Evolutionary conservation across 2,797 vertebrate species (phyloP).

Genomic region (Botia kubotai): DNA sequence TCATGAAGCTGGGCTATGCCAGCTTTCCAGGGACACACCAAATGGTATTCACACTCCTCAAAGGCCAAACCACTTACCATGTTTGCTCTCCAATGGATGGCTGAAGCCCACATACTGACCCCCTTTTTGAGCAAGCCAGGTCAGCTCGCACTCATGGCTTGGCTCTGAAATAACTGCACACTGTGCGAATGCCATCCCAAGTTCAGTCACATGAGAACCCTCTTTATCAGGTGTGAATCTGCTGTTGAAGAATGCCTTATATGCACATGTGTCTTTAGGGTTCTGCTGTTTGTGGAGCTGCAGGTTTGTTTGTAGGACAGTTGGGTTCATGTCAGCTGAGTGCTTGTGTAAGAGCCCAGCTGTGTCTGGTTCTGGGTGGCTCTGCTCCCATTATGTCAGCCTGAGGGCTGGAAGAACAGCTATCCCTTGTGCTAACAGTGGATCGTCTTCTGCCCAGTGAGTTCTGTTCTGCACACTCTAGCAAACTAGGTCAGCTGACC

Average conservation of each 20-base stretch:
- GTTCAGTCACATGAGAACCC: constrained; percentile 53
- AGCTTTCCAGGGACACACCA: constrained; percentile 32
- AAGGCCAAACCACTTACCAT: constrained; percentile 26
- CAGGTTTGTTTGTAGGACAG: constrained; percentile 36
- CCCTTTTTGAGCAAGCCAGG: not conserved
- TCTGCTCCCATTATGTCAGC: constrained; percentile 53
- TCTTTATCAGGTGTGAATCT: constrained; percentile 36
- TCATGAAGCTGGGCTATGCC: constrained; percentile 1
- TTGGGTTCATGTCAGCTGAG: constrained; percentile 53
- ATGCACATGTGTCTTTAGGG: constrained; percentile 60
- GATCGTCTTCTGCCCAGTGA: not conserved
- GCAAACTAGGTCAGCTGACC: not conserved
- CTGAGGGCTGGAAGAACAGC: constrained; percentile 44
- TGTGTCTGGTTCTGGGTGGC: constrained; percentile 49
- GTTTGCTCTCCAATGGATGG: constrained; percentile 19
- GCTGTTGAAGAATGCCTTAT: constrained; percentile 63
- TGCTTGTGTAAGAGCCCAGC: constrained; percentile 54
- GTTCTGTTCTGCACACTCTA: not conserved
- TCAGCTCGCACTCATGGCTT: not conserved
- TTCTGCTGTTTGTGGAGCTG: constrained; percentile 34
- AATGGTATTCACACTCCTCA: constrained; percentile 29
- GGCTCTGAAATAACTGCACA: constrained; percentile 5
- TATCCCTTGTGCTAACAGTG: constrained; percentile 35
- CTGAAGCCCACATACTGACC: not conserved
- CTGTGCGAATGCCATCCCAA: constrained; percentile 55